Evolutionary conservation across 2,888 invertebrate species (phyloP).

Genomic region (Bugulina stolonifera): DNA sequence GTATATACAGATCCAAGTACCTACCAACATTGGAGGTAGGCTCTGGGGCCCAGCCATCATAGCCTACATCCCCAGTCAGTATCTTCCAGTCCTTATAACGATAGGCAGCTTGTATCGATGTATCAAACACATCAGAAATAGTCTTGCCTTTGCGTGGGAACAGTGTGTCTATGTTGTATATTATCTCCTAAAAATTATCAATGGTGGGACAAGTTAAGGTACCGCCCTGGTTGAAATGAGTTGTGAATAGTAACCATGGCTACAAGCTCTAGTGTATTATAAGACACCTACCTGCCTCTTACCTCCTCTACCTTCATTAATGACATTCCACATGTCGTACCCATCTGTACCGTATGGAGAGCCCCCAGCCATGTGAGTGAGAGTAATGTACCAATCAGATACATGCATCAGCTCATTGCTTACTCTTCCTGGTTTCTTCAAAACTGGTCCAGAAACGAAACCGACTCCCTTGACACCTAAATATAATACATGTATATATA

Average conservation of each 20-base stretch:
- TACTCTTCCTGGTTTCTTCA: neutral
- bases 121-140: conserved; percentile 36
- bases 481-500: neutral
- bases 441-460: conserved; percentile 41
- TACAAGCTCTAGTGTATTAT: neutral
- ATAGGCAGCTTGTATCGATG: conserved; percentile 40
- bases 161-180: conserved; percentile 23
- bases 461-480: conserved; percentile 41
- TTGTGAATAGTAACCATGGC: too few species aligned
- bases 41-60: conserved; percentile 21
- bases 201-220: too few species aligned
- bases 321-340: conserved; percentile 43
- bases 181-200: conserved; percentile 18
- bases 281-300: neutral
- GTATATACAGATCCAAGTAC: too few species aligned
- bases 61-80: conserved; percentile 47
- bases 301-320: conserved; percentile 31
- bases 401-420: conserved; percentile 42
- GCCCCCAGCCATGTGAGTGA: conserved; percentile 41
- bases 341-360: conserved; percentile 44
- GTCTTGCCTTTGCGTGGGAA: neutral
- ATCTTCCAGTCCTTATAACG: conserved; percentile 45
- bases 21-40: too few species aligned
- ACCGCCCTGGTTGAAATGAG: too few species aligned
- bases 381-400: conserved; percentile 49